phyloP scores from a whole-genome alignment of 37 sponge, comb jelly and placozoan species.

The Hexactinellida sp. region DNA sequence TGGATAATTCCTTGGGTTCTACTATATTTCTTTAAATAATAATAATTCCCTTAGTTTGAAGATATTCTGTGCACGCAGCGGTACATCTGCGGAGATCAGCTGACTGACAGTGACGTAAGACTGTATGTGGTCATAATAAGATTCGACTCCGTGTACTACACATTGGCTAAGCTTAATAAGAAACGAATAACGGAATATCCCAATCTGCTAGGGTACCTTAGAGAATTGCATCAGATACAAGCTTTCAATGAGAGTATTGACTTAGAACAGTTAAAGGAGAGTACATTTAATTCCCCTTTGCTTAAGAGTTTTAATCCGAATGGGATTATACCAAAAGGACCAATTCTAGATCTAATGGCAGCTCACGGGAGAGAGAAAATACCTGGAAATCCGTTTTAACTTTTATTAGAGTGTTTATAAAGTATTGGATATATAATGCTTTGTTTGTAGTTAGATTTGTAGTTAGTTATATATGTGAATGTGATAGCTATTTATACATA shows the following conservation, averaged over 20 bases:
- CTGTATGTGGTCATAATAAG: not conserved
- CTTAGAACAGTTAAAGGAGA: not conserved
- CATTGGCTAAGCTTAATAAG: not conserved
- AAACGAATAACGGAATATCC: not conserved
- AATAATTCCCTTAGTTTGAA: not conserved
- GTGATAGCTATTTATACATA: not conserved
- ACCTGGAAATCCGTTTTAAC: not conserved
- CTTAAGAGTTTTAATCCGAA: not conserved
- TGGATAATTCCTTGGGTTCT: too few relatives aligned
- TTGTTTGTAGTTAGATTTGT: not conserved
- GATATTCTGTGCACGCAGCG: not conserved
- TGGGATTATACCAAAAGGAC: constrained; percentile 7
- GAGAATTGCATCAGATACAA: not conserved
- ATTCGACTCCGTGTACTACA: not conserved
- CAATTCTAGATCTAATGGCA: not conserved
- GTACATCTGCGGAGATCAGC: not conserved
- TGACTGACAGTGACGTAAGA: not conserved
- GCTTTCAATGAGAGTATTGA: not conserved
- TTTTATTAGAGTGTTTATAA: not conserved
- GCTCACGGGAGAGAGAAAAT: not conserved
- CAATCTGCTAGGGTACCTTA: not conserved
- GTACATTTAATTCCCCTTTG: not conserved
- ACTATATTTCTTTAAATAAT: too few relatives aligned
- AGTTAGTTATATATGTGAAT: not conserved
- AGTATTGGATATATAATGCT: not conserved